phyloP scores from a whole-genome alignment of 2,888 invertebrate species.

The Bellardia pandia region DNA sequence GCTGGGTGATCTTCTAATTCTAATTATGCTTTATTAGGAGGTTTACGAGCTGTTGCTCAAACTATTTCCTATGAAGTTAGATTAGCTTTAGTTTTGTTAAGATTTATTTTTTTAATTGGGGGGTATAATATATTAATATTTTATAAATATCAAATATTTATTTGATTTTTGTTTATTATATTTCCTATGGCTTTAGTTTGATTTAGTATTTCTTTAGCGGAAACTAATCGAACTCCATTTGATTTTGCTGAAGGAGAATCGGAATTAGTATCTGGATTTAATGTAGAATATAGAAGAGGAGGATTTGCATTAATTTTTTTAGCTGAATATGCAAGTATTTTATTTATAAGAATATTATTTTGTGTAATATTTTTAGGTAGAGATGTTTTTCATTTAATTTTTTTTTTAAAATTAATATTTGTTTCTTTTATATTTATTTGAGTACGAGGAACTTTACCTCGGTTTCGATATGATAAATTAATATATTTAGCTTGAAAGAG shows the following conservation, averaged over 20 bases:
- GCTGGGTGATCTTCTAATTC: constrained; percentile 90
- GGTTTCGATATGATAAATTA: constrained; percentile 90
- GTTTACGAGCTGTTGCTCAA: constrained; percentile 88
- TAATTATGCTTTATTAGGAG: constrained; percentile 89
- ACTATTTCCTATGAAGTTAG: constrained; percentile 92
- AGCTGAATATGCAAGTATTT: constrained; percentile 88
- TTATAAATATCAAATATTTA: constrained; percentile 84
- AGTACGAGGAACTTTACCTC: constrained; percentile 88
- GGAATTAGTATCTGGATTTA: constrained; percentile 92
- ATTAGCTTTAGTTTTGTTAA: constrained; percentile 87
- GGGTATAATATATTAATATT: constrained; percentile 86
- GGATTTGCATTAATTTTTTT: constrained; percentile 90
- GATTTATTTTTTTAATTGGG: constrained; percentile 86
- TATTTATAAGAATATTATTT: constrained; percentile 88
- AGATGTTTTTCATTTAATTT: constrained; percentile 83
- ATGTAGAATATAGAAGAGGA: constrained; percentile 90
- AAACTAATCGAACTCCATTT: constrained; percentile 90
- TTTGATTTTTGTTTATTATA: constrained; percentile 86
- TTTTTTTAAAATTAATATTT: constrained; percentile 86
- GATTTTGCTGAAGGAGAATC: constrained; percentile 92
- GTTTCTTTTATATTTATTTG: constrained; percentile 88
- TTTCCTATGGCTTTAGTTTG: constrained; percentile 86
- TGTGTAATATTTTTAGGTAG: constrained; percentile 86
- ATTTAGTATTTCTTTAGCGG: constrained; percentile 87
- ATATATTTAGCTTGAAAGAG: constrained; percentile 88